phyloP scores from a whole-genome alignment of 2,888 invertebrate genomes.

The Tiliacea aurago region DNA sequence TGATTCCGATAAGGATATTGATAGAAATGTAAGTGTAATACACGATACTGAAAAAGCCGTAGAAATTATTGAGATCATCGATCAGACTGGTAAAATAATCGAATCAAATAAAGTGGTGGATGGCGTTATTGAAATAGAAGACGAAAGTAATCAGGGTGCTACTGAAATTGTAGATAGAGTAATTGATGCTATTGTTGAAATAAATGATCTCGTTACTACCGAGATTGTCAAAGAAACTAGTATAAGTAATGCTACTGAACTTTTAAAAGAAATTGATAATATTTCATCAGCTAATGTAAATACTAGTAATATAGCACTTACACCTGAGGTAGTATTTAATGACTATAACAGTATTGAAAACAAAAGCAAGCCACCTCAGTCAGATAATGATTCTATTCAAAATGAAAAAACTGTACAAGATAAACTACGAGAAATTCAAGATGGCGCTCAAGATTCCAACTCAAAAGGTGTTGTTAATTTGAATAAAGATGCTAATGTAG shows the following conservation, averaged over 20 bases:
- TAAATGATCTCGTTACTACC: background rate
- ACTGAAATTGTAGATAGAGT: background rate
- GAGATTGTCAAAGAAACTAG: conserved; percentile 10
- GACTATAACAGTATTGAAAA: conserved; percentile 15
- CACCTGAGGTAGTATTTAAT: conserved; percentile 9
- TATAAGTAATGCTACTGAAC: background rate
- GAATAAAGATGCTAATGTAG: conserved; percentile 2
- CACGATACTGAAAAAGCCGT: background rate
- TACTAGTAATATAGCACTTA: background rate
- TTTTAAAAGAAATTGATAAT: conserved; percentile 1
- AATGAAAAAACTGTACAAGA: conserved; percentile 4
- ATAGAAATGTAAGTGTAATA: conserved; percentile 1
- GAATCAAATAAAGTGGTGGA: conserved; percentile 7
- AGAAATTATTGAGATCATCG: conserved; percentile 42
- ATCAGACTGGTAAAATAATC: background rate
- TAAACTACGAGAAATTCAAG: conserved; percentile 4
- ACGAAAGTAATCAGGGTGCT: conserved; percentile 23
- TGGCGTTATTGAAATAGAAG: conserved; percentile 28
- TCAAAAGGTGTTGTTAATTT: conserved; percentile 16
- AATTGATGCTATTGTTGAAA: conserved; percentile 23
- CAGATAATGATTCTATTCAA: background rate
- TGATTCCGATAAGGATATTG: conserved; percentile 4
- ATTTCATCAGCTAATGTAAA: conserved; percentile 5
- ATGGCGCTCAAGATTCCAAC: background rate
- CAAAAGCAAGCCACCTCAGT: conserved; percentile 12